phyloP scores from a whole-genome alignment of 2,888 invertebrate genomes.

The Phyllotreta striolata region DNA sequence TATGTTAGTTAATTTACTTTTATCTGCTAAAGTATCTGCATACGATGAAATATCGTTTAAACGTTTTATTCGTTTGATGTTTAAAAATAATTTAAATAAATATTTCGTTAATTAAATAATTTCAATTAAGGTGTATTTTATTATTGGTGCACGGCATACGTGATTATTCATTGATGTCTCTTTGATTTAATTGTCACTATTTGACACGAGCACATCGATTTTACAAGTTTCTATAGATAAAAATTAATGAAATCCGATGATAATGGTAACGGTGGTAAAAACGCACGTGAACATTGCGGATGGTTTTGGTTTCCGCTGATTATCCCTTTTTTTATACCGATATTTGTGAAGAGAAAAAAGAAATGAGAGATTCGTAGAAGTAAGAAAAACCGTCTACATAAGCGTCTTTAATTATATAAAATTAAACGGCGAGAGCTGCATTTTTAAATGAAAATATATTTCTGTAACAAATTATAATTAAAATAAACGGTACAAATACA shows the following conservation, averaged over 20 bases:
- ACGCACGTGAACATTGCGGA: conserved; percentile 20
- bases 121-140: no score
- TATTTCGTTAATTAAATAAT: no score
- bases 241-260: no score
- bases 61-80: background rate
- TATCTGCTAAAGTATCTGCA: no score
- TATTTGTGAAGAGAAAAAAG: conserved; percentile 38
- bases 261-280: conserved; percentile 4
- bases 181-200: no score
- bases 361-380: conserved; percentile 39
- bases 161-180: no score
- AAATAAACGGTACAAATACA: background rate
- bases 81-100: background rate
- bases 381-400: conserved; percentile 28
- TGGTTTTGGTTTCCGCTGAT: conserved; percentile 38
- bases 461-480: background rate
- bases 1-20: background rate
- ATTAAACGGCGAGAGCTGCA: conserved; percentile 3
- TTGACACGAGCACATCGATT: no score
- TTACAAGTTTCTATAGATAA: no score
- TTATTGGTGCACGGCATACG: no score
- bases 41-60: background rate
- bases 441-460: conserved; percentile 5
- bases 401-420: no score
- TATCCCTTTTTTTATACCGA: conserved; percentile 44